Conservation (phyloP, 2,113 vertebrate genomes). For the chimpanzee (Pan troglodytes) region DNA sequence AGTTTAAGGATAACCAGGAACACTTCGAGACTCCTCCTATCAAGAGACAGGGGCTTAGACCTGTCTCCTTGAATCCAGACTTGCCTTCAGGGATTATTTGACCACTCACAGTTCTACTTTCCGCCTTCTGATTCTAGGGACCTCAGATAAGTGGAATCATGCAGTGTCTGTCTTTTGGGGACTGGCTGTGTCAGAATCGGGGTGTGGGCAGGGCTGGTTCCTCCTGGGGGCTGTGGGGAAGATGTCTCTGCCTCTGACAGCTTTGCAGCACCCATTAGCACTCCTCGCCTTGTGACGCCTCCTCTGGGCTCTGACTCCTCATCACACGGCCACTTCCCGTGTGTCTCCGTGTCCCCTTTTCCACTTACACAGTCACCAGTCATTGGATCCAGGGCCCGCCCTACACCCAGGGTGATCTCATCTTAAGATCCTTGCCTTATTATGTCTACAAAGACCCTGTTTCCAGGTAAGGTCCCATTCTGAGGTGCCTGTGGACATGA, state of each 20-base stretch:
- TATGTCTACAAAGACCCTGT: not conserved
- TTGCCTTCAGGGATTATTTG: not conserved
- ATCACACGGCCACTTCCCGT: not conserved
- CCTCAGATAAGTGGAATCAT: too few relatives aligned
- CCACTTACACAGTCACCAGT: not conserved
- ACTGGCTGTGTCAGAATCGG: not conserved
- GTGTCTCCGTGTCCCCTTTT: not conserved
- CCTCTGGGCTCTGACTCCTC: not conserved
- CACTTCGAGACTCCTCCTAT: not conserved
- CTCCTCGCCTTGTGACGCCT: not conserved
- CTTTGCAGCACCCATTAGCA: accelerated
- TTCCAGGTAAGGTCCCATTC: not conserved
- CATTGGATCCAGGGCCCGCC: not conserved
- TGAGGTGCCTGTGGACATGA: not conserved
- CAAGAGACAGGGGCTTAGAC: not conserved
- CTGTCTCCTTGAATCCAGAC: not conserved
- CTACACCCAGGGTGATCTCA: not conserved
- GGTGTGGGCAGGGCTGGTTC: not conserved
- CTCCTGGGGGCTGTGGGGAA: not conserved
- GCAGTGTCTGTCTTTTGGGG: too few relatives aligned
- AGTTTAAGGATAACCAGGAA: not conserved
- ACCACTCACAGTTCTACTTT: not conserved
- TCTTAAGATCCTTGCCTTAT: not conserved
- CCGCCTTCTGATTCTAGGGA: too few relatives aligned
- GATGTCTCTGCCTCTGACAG: not conserved